Conservation (phyloP, 2,797 vertebrate species). For the Rhabdomys pumilio region DNA sequence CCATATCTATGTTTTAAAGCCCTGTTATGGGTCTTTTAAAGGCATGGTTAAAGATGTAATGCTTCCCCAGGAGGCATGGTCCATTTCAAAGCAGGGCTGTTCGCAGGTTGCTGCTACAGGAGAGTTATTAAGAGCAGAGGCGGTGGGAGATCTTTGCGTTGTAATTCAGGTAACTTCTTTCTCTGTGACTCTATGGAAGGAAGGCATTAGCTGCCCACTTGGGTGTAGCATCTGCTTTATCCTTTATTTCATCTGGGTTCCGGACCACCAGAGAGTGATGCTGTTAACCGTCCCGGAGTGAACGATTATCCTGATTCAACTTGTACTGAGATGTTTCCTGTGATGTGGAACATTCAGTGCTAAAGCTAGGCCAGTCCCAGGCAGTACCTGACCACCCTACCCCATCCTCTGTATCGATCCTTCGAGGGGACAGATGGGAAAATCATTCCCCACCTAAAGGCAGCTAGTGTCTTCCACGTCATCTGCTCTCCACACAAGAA, state of each 20-base stretch:
- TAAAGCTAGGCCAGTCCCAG: not conserved
- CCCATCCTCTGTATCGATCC: not conserved
- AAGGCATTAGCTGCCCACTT: not conserved
- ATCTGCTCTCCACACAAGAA: not conserved
- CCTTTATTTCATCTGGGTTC: constrained; percentile 48
- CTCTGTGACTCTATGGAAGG: constrained; percentile 10
- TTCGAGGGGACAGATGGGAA: not conserved
- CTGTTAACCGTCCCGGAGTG: not conserved
- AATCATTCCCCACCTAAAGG: not conserved
- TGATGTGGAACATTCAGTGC: not conserved
- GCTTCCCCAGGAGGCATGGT: constrained; percentile 67
- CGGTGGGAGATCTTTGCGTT: constrained; percentile 48
- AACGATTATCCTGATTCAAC: not conserved
- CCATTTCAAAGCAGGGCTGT: constrained; percentile 76
- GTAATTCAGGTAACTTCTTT: constrained; percentile 51
- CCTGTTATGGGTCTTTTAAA: constrained; percentile 72
- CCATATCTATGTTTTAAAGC: constrained; percentile 80
- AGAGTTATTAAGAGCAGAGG: constrained; percentile 62
- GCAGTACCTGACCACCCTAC: not conserved
- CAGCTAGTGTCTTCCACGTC: not conserved
- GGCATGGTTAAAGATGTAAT: constrained; percentile 75
- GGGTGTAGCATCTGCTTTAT: not conserved
- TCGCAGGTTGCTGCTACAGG: constrained; percentile 37
- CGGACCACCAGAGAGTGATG: not conserved
- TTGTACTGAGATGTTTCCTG: not conserved